phyloP scores from a whole-genome alignment of 53 echinoderm and acorn worm genomes.

The Temnopleurus reevesii region DNA sequence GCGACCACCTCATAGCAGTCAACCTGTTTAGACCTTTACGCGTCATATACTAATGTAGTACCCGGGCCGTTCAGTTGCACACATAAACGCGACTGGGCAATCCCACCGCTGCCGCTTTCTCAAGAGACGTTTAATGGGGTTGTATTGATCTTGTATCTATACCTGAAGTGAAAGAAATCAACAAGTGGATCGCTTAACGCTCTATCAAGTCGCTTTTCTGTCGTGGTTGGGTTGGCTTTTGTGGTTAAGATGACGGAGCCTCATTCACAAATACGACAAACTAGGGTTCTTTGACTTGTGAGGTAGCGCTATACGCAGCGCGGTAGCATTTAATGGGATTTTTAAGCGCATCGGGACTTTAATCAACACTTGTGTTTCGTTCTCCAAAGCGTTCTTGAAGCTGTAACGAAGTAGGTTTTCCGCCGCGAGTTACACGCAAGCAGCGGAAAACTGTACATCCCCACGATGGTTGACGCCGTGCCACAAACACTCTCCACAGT shows the following conservation, averaged over 20 bases:
- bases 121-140: slow-evolving; percentile 26
- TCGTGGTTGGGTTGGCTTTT: neutral
- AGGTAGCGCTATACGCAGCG: too few relatives aligned
- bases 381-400: neutral
- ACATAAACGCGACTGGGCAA: neutral
- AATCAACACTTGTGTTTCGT: neutral
- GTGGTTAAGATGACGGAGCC: neutral
- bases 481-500: neutral
- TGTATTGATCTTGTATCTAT: neutral
- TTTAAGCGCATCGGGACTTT: neutral
- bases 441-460: neutral
- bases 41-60: neutral
- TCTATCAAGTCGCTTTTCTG: neutral
- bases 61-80: neutral
- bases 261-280: neutral
- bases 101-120: neutral
- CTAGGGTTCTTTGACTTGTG: slow-evolving; percentile 5
- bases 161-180: neutral
- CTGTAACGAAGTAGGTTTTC: slow-evolving; percentile 29
- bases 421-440: neutral
- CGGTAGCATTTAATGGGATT: slow-evolving; percentile 1
- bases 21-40: neutral
- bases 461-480: neutral
- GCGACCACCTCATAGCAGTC: neutral
- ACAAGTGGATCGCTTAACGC: slow-evolving; percentile 1